phyloP scores from a whole-genome alignment of 2,797 vertebrate species.

The Potorous gilbertii region DNA sequence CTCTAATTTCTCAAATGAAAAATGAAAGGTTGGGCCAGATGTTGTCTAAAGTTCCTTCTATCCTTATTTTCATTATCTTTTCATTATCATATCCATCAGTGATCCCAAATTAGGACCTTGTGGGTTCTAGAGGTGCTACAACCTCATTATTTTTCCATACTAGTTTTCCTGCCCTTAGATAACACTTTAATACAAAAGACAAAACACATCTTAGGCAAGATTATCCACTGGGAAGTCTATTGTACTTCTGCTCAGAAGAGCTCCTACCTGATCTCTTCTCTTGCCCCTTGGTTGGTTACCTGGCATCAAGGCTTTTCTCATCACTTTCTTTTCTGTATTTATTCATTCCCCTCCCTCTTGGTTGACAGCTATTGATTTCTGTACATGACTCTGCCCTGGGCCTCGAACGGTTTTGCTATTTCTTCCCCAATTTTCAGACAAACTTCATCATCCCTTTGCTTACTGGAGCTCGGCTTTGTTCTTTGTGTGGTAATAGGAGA shows the following conservation, averaged over 20 bases:
- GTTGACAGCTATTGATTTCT: slow-evolving; percentile 72
- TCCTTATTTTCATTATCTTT: neutral
- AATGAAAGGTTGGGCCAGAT: neutral
- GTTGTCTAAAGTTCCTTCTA: neutral
- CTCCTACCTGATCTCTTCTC: accelerated
- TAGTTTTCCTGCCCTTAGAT: neutral
- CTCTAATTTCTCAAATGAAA: too few relatives aligned
- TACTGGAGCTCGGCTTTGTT: slow-evolving; percentile 66
- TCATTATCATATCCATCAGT: neutral
- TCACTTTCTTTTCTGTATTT: slow-evolving; percentile 25
- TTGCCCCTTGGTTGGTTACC: neutral
- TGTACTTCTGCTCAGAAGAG: neutral
- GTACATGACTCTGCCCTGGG: slow-evolving; percentile 44
- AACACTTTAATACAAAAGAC: neutral
- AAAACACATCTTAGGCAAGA: neutral
- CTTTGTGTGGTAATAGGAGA: slow-evolving; percentile 67
- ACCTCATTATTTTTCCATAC: neutral
- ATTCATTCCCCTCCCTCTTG: slow-evolving; percentile 38
- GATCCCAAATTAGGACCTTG: neutral
- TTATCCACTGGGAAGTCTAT: neutral
- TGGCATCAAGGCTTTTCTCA: neutral
- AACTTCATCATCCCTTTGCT: slow-evolving; percentile 73
- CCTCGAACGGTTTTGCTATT: slow-evolving; percentile 65
- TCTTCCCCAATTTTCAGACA: slow-evolving; percentile 69
- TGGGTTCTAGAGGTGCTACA: neutral